phyloP scores from a whole-genome alignment of 2,113 vertebrate genomes.

The Leuciscus idus region DNA sequence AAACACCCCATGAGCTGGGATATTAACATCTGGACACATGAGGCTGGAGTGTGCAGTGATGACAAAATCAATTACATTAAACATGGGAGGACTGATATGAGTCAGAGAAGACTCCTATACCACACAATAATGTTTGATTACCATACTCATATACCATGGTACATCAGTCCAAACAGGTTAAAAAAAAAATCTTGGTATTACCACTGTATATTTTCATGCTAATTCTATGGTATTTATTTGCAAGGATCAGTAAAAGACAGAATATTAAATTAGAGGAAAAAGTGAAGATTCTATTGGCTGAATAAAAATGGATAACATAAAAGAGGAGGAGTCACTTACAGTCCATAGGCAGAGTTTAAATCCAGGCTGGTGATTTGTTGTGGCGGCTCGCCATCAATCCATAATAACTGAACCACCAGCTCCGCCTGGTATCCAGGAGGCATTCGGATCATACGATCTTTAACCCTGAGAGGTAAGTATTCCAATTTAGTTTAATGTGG shows the following conservation, averaged over 20 bases:
- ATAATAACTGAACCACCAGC: constrained; percentile 91
- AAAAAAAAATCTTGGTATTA: neutral
- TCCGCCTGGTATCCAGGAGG: constrained; percentile 95
- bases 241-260: neutral
- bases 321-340: constrained; percentile 85
- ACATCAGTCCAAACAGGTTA: neutral
- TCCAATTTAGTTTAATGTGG: neutral
- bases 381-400: constrained; percentile 92
- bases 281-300: neutral
- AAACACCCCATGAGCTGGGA: neutral
- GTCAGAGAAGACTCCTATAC: neutral
- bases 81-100: neutral
- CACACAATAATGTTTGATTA: neutral
- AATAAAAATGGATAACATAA: neutral
- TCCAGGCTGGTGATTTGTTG: constrained; percentile 94
- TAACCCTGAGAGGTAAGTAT: constrained; percentile 76
- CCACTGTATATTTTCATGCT: neutral
- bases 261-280: neutral
- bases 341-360: constrained; percentile 94
- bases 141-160: too few relatives aligned
- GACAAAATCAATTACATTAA: constrained; percentile 5
- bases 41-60: neutral
- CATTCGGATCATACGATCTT: constrained; percentile 86
- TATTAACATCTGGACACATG: constrained; percentile 1
- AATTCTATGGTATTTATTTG: neutral